Evolutionary conservation across 1,140 invertebrate genomes (phyloP).

Genomic region (Samia ricini): DNA sequence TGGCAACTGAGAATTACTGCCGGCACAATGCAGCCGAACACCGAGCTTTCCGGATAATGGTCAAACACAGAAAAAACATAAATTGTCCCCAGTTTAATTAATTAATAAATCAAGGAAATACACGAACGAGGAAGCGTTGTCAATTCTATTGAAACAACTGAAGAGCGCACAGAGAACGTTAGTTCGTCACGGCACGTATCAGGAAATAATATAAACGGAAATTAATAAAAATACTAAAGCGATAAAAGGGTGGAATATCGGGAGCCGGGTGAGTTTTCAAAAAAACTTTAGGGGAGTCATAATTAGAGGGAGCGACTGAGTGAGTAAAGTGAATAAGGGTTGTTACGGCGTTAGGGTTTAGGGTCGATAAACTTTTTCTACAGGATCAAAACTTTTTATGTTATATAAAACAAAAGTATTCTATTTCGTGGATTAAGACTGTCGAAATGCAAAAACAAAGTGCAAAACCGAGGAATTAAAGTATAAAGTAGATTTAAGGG

Average conservation of each 20-base stretch:
- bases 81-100: slow-evolving; percentile 34
- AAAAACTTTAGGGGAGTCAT: slow-evolving; percentile 68
- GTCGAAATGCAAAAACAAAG: background rate
- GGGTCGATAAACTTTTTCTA: slow-evolving; percentile 67
- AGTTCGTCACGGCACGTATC: slow-evolving; percentile 15
- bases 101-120: slow-evolving; percentile 35
- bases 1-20: slow-evolving; percentile 37
- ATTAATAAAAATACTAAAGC: slow-evolving; percentile 61
- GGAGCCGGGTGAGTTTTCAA: slow-evolving; percentile 52
- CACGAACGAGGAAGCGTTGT: slow-evolving; percentile 25
- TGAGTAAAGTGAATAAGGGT: slow-evolving; percentile 66
- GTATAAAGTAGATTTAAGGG: background rate
- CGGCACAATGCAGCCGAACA: slow-evolving; percentile 28
- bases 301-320: slow-evolving; percentile 67
- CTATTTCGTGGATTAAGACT: background rate
- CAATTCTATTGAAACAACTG: slow-evolving; percentile 20
- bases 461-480: background rate
- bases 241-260: slow-evolving; percentile 51
- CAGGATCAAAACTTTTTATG: slow-evolving; percentile 8
- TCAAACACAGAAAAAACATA: slow-evolving; percentile 32
- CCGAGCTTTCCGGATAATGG: slow-evolving; percentile 32
- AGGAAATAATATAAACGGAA: slow-evolving; percentile 18
- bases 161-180: slow-evolving; percentile 7
- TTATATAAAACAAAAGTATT: background rate
- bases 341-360: slow-evolving; percentile 51